These are phyloP conservation scores for Rhysida immarginata DNA, from an alignment of 1,140 invertebrate species.

Conservation along the genomic window DNA sequence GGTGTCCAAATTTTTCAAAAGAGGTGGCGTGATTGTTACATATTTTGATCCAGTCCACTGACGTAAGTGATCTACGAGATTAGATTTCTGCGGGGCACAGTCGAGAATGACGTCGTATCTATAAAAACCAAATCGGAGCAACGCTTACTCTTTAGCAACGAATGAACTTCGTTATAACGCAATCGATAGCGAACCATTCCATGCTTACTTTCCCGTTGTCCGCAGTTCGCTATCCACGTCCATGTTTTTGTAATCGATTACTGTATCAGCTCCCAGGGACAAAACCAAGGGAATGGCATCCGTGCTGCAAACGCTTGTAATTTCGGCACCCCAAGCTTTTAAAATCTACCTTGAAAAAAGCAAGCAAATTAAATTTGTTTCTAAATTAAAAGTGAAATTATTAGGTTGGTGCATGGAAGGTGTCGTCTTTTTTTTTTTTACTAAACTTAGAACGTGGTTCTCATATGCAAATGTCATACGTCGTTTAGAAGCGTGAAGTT, in stretches of 20 bases:
- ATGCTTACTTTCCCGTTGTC: slow-evolving; percentile 42
- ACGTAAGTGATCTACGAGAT: slow-evolving; percentile 38
- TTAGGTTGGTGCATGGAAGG: too few relatives aligned
- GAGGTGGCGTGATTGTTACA: slow-evolving; percentile 65
- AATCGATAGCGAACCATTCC: background rate
- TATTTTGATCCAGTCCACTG: slow-evolving; percentile 55
- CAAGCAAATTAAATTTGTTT: too few relatives aligned
- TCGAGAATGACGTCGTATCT: background rate
- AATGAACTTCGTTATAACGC: slow-evolving; percentile 7
- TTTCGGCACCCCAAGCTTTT: slow-evolving; percentile 53
- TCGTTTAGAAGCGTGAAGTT: too few relatives aligned
- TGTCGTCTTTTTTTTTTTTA: too few relatives aligned
- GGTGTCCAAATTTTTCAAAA: slow-evolving; percentile 63
- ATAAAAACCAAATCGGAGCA: background rate
- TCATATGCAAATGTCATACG: too few relatives aligned
- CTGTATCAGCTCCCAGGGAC: slow-evolving; percentile 50
- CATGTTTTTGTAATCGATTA: slow-evolving; percentile 60
- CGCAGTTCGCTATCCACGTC: slow-evolving; percentile 42
- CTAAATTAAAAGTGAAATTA: too few relatives aligned
- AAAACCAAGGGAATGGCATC: slow-evolving; percentile 52
- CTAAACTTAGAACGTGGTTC: too few relatives aligned
- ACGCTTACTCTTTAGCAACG: too few relatives aligned
- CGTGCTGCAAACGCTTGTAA: slow-evolving; percentile 55
- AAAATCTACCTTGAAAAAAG: slow-evolving; percentile 36
- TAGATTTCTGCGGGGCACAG: background rate